Conservation (phyloP, 1,140 invertebrate species). For the Pseudomyrmex dendroicus region DNA sequence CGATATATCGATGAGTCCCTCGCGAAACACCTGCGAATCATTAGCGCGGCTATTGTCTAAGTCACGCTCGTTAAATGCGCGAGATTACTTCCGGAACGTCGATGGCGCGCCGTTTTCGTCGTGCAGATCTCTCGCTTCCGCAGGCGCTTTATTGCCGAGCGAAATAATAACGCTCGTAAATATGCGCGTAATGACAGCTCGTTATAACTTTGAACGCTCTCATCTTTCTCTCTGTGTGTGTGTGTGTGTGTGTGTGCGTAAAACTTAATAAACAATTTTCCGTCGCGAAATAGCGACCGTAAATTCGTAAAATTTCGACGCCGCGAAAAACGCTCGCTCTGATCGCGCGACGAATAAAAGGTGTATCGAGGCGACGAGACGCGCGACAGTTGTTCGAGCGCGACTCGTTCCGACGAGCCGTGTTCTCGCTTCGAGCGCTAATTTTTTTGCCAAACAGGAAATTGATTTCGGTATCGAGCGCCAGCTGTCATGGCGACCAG, state of each 20-base stretch:
- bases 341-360: background rate
- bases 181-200: background rate
- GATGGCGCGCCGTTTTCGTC: slow-evolving; percentile 15
- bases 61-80: slow-evolving; percentile 47
- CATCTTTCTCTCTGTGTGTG: background rate
- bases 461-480: slow-evolving; percentile 63
- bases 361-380: background rate
- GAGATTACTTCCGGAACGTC: slow-evolving; percentile 46
- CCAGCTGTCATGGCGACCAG: slow-evolving; percentile 59
- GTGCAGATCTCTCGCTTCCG: background rate
- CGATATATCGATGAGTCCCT: slow-evolving; percentile 33
- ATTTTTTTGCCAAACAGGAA: slow-evolving; percentile 51
- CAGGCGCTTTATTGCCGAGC: background rate
- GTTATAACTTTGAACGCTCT: background rate
- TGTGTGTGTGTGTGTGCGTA: too few relatives aligned
- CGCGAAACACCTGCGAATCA: slow-evolving; percentile 56
- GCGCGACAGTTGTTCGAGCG: slow-evolving; percentile 52
- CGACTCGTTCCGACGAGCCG: slow-evolving; percentile 1
- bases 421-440: slow-evolving; percentile 15
- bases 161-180: slow-evolving; percentile 12
- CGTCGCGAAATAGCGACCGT: background rate
- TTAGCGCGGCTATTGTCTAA: slow-evolving; percentile 46
- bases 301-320: background rate
- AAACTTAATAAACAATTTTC: background rate
- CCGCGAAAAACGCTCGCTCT: background rate